Evolutionary conservation across 2,113 vertebrate genomes (phyloP), one percentile per base, ranked within the genome.

Genomic region (Emydura subglobosa): DNA sequence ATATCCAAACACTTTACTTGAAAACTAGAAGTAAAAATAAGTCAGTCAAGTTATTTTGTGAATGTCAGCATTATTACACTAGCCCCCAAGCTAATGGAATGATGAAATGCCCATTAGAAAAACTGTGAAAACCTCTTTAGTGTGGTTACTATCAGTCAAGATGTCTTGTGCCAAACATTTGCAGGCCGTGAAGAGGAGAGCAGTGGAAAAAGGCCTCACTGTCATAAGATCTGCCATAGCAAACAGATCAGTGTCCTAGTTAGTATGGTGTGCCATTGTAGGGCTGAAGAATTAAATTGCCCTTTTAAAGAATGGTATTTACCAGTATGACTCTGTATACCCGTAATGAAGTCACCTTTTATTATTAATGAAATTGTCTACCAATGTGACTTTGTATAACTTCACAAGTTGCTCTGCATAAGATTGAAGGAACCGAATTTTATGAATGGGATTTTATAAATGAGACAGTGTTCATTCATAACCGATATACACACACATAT

Each of bases 41-140:
- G 34, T 39, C 65, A 72, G n/a, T n/a, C 14, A n/a, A 7, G 31
- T 65, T 39, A 21, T 21, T 72, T 39, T 72, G 65, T 72, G 65
- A 22, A 88, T 25, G 39, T 80, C 57, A 82, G 50, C 11, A 47
- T 78, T 47, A 29, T 47, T 78, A 12, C 74, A 1, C 51, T 76
- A 34, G 5, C 61, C 27, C 19, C n/a, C 31, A 55, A 0, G 0
- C 34, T 53, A 74, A 42, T 8, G 24, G 42, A 44, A 24, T 42
- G 47, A 78, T 12, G 42, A 25, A 78, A 47, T 78, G 24, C 39
- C 22, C 72, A 44, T 13, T 76, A 25, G 72, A 68, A n/a, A 31
- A 76, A 76, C 74, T 47, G 42, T 47, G 24, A 27, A 44, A 78
- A 78, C 42, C 74, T 44, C 44, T 44, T 47, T 76, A 78, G 42